Evolutionary conservation across 1,140 invertebrate species (phyloP), one percentile per base, ranked within the genome.

Genomic region (Subanguina moxae): DNA sequence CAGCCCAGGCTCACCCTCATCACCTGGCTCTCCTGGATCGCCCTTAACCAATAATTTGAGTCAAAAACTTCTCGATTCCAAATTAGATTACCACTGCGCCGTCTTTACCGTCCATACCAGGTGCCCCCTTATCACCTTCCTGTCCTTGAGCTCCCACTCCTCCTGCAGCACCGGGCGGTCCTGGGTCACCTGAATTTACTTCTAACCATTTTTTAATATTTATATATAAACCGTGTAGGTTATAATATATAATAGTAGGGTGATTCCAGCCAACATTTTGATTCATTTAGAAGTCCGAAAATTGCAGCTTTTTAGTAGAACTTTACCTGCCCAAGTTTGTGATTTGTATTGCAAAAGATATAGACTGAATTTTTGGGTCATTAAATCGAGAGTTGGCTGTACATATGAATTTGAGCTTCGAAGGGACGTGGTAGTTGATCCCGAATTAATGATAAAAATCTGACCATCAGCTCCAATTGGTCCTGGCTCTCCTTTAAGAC

Each of bases 401-500:
- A n/a, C n/a, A n/a, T n/a, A n/a, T n/a, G n/a, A n/a, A n/a, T n/a
- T n/a, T n/a, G n/a, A n/a, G n/a, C n/a, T n/a, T n/a, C n/a, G n/a
- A n/a, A n/a, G n/a, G n/a, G n/a, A n/a, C n/a, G n/a, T n/a, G n/a
- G n/a, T n/a, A n/a, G n/a, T n/a, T n/a, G n/a, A n/a, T n/a, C n/a
- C n/a, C n/a, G n/a, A n/a, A n/a, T n/a, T n/a, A n/a, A 46, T 57
- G 21, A 25, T 23, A 11, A 57, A 23, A 28, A 57, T 3, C 52
- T 5, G 13, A 30, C 66, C 66, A 23, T 63, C 58, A 1, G 46
- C 66, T 5, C 67, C 67, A 57, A 46, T 59, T 45, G 76, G 70
- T 57, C 76, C 76, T 15, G 57, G 64, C 15, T 64, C 67, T 52
- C 48, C 48, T 15, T 76, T 76, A 32, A 70, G 62, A 59, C 75